A percentile compares a stretch with the other conserved stretches of the same genome.
Conservation (phyloP, 2,113 vertebrate genomes). For the Ochotona princeps region DNA sequence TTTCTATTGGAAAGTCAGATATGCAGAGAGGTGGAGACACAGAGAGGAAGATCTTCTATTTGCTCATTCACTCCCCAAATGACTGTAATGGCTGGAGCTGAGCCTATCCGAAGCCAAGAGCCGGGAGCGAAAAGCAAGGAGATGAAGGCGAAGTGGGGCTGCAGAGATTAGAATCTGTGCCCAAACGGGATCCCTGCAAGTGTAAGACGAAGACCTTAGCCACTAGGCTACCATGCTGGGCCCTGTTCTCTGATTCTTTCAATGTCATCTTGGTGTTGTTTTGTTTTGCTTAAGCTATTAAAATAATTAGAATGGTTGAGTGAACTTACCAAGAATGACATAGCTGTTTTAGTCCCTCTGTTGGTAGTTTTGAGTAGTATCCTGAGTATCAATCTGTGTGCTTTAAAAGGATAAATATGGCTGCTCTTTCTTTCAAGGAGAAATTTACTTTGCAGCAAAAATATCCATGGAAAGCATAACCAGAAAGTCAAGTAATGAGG, state of each 20-base stretch:
- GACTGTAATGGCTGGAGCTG: no score
- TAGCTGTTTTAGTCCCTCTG: not conserved
- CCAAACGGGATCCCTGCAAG: no score
- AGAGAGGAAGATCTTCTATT: no score
- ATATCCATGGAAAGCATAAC: not conserved
- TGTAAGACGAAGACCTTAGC: no score
- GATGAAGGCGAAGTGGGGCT: no score
- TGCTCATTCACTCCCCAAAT: no score
- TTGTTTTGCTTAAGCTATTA: constrained; percentile 3
- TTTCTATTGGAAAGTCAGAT: no score
- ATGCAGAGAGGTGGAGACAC: no score
- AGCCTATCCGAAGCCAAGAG: no score
- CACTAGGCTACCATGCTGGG: no score
- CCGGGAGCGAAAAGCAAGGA: no score
- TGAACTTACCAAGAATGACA: not conserved
- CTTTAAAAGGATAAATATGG: not conserved
- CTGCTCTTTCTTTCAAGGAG: not conserved
- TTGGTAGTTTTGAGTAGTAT: not conserved
- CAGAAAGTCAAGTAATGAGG: not conserved
- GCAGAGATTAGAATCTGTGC: no score
- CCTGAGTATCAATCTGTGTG: not conserved
- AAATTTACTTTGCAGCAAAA: not conserved
- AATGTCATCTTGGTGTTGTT: not conserved
- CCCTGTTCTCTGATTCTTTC: not conserved
- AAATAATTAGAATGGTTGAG: not conserved